Conservation (phyloP, 35 echinoderm and acorn worm genomes). For the Nesometra sesokonis region DNA sequence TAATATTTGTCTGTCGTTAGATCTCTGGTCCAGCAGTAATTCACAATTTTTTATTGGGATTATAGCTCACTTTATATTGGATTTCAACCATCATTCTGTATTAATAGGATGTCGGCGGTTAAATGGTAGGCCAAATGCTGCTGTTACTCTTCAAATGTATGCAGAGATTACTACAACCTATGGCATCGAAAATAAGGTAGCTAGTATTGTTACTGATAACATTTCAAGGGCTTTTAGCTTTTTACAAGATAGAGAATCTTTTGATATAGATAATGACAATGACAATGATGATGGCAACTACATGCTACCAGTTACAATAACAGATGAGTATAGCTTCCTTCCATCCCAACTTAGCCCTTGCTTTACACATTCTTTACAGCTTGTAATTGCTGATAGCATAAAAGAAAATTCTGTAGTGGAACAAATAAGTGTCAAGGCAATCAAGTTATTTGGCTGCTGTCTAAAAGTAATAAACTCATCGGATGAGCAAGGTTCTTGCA, state of each 20-base stretch:
- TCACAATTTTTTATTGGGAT: not conserved
- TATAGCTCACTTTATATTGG: constrained; percentile 9
- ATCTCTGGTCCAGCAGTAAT: constrained; percentile 18
- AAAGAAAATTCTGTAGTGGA: not conserved
- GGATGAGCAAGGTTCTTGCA: too few species aligned
- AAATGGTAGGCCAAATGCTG: not conserved
- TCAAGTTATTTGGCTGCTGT: not conserved
- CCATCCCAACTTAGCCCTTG: not conserved
- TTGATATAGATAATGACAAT: not conserved
- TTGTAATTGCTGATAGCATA: constrained; percentile 22
- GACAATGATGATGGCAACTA: not conserved
- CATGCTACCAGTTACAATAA: constrained; percentile 1
- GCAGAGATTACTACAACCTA: not conserved
- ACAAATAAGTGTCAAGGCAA: constrained; percentile 13
- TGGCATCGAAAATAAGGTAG: constrained; percentile 1
- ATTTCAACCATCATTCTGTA: constrained; percentile 6
- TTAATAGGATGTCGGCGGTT: constrained; percentile 10
- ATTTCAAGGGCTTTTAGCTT: not conserved
- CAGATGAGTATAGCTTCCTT: not conserved
- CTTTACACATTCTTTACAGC: constrained; percentile 27
- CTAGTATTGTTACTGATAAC: not conserved
- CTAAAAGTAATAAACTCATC: not conserved
- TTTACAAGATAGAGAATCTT: not conserved
- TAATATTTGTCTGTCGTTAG: not conserved
- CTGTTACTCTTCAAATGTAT: not conserved